A percentile compares a stretch with the other conserved stretches of the same genome.
phyloP scores from a whole-genome alignment of 2,888 invertebrate species.

The Enchytraeus crypticus region DNA sequence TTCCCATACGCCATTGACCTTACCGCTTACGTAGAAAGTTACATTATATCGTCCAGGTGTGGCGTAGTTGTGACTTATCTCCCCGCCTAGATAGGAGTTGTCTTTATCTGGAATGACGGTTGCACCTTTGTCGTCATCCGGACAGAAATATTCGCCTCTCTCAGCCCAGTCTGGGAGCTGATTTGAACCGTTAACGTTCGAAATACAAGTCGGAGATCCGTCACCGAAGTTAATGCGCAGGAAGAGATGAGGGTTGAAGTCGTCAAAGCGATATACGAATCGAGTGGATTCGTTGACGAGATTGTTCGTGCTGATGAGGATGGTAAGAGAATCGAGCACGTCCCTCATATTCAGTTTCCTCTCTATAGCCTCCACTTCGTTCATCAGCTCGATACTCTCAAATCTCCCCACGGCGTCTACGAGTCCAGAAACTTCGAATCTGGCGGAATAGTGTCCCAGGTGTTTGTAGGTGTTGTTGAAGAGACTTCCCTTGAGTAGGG shows the following conservation, averaged over 20 bases:
- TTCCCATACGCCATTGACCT: neutral
- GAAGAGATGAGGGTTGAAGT: neutral
- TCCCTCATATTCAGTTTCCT: neutral
- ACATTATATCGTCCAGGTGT: neutral
- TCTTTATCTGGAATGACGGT: neutral
- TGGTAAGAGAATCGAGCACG: neutral
- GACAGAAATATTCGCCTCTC: neutral
- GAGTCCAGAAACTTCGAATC: neutral
- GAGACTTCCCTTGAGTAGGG: neutral
- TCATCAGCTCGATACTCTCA: neutral
- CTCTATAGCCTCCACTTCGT: neutral
- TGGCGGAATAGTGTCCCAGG: neutral
- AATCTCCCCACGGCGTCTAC: neutral
- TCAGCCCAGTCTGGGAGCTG: neutral
- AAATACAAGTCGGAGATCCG: neutral
- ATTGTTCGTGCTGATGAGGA: neutral
- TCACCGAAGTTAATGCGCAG: neutral
- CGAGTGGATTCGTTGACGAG: constrained; percentile 2
- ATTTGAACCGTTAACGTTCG: neutral
- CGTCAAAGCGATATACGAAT: constrained; percentile 1
- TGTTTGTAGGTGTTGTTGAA: neutral
- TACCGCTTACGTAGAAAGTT: neutral
- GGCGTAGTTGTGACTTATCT: neutral
- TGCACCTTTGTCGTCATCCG: neutral
- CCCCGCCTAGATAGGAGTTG: neutral